A percentile compares a stretch with the other conserved stretches of the same genome.
Conservation (phyloP, 2,113 vertebrate genomes). For the Burhinus oedicnemus region DNA sequence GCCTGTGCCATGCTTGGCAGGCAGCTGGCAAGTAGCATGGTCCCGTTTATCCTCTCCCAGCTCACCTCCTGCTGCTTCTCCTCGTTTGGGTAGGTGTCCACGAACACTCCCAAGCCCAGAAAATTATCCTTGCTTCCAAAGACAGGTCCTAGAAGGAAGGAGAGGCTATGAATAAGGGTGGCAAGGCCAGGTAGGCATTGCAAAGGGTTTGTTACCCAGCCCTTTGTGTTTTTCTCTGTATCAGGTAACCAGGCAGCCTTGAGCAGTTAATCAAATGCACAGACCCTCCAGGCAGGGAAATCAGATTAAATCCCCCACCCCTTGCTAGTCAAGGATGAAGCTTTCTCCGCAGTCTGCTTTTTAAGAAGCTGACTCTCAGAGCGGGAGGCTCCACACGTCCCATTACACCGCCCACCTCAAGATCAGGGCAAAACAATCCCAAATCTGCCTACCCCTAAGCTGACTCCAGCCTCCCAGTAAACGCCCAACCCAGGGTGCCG, state of each 20-base stretch:
- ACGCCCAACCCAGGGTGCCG: not conserved
- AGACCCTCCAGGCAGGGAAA: not conserved
- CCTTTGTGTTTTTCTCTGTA: fast-evolving
- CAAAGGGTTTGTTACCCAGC: fast-evolving
- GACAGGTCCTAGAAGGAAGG: constrained; percentile 83
- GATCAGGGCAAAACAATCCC: not conserved
- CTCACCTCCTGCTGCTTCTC: constrained; percentile 96
- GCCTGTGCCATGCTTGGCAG: not conserved
- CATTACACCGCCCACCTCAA: fast-evolving
- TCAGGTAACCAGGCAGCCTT: not conserved
- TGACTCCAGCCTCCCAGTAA: not conserved
- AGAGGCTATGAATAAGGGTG: not conserved
- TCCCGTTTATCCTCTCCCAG: not conserved
- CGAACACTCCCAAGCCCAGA: constrained; percentile 92
- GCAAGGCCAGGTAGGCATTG: fast-evolving
- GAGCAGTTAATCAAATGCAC: fast-evolving
- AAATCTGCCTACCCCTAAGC: fast-evolving
- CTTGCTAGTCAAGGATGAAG: fast-evolving
- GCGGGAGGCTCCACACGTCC: fast-evolving
- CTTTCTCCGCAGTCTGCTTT: fast-evolving
- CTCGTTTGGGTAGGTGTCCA: constrained; percentile 98
- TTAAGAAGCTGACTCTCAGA: not conserved
- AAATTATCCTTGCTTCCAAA: constrained; percentile 97
- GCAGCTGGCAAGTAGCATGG: not conserved
- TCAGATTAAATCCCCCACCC: not conserved